Conservation (phyloP, 1,140 invertebrate species). For the Drosophila setifemur region DNA sequence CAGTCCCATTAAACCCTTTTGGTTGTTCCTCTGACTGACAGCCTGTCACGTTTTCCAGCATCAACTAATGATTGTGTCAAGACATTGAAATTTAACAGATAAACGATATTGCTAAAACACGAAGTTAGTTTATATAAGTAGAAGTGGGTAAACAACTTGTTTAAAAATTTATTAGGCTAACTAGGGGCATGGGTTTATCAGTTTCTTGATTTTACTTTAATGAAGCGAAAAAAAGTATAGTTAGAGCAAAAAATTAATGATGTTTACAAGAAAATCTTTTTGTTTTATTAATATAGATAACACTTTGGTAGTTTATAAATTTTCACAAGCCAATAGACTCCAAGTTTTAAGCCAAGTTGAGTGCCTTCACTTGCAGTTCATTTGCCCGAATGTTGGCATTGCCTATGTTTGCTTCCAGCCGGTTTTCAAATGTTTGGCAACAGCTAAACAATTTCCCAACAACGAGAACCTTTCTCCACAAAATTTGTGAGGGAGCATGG, state of each 20-base stretch:
- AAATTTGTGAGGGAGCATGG: no score
- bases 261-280: no score
- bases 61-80: constrained; percentile 32
- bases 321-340: no score
- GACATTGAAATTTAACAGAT: constrained; percentile 46
- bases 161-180: constrained; percentile 57
- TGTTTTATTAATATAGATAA: no score
- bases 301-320: no score
- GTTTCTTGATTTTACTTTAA: constrained; percentile 10
- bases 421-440: constrained; percentile 26
- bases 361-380: constrained; percentile 68
- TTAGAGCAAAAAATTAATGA: no score
- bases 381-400: constrained; percentile 64
- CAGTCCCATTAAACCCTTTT: constrained; percentile 15
- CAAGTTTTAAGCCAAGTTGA: no score
- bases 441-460: constrained; percentile 19
- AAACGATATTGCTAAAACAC: constrained; percentile 45
- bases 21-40: constrained; percentile 9
- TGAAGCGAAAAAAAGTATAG: constrained; percentile 32
- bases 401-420: constrained; percentile 10
- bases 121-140: background rate
- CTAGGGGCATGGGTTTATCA: background rate
- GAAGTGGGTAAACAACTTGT: constrained; percentile 4
- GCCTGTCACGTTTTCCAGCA: constrained; percentile 17
- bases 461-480: no score